Evolutionary conservation across 2,888 invertebrate genomes (phyloP).

Genomic region (Plagodis pulveraria): DNA sequence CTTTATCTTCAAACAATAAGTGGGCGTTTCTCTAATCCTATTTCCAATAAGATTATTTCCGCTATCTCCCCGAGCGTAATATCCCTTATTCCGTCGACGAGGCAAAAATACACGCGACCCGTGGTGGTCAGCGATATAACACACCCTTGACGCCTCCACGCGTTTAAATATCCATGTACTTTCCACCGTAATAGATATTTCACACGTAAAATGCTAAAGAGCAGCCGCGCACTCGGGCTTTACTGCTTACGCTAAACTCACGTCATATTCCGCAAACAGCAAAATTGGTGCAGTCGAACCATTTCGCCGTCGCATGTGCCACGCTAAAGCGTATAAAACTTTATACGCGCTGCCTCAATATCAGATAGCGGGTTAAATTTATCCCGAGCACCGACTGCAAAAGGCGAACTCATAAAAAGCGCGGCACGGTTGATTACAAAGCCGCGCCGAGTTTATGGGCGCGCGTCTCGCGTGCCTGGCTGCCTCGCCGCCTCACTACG

Average conservation of each 20-base stretch:
- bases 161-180: constrained; percentile 13
- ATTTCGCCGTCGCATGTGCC: constrained; percentile 37
- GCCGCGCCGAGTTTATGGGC: constrained; percentile 69
- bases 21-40: constrained; percentile 17
- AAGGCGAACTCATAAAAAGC: constrained; percentile 78
- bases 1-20: constrained; percentile 14
- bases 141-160: constrained; percentile 17
- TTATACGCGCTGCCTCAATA: constrained; percentile 60
- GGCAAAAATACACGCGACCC: constrained; percentile 54
- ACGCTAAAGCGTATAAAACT: constrained; percentile 50
- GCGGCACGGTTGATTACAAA: constrained; percentile 80
- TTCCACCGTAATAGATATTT: constrained; percentile 17
- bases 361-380: constrained; percentile 75
- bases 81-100: constrained; percentile 13
- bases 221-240: constrained; percentile 13
- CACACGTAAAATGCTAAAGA: constrained; percentile 22
- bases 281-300: constrained; percentile 39
- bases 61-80: constrained; percentile 39
- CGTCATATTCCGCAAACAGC: constrained; percentile 31
- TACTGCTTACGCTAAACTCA: constrained; percentile 21
- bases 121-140: constrained; percentile 44
- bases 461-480: constrained; percentile 60
- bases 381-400: constrained; percentile 70
- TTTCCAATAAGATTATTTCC: constrained; percentile 16
- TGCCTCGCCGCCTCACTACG: constrained; percentile 40